Percentiles rank a stretch among this genome's conserved stretches.
Conservation (phyloP, 2,797 vertebrate genomes). For the Typhlichthys subterraneus region DNA sequence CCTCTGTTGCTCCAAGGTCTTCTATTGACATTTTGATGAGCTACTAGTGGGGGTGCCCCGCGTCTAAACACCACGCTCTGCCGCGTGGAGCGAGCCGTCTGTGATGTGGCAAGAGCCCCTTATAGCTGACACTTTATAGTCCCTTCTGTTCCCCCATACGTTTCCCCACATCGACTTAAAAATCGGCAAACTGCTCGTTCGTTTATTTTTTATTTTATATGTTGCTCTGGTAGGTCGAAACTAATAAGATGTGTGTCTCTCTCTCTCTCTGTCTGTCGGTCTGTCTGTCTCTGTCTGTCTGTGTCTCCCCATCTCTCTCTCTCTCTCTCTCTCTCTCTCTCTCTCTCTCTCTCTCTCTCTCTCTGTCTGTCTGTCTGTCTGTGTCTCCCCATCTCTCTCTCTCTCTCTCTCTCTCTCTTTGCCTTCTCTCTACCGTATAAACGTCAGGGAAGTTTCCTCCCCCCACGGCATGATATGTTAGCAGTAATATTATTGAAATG, state of each 20-base stretch:
- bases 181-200: slow-evolving; percentile 17
- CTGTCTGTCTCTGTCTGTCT: no score
- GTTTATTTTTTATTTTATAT: neutral
- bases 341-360: neutral
- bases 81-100: slow-evolving; percentile 14
- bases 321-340: neutral
- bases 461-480: slow-evolving; percentile 49
- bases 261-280: neutral
- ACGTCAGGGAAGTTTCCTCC: slow-evolving; percentile 30
- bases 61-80: slow-evolving; percentile 22
- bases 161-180: slow-evolving; percentile 22
- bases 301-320: no score
- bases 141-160: slow-evolving; percentile 4
- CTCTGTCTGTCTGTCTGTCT: neutral
- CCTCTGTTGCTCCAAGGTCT: slow-evolving; percentile 21
- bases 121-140: neutral
- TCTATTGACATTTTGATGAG: slow-evolving; percentile 54
- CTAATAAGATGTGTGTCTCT: slow-evolving; percentile 9
- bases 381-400: neutral
- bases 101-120: slow-evolving; percentile 8
- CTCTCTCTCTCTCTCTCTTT: slow-evolving; percentile 2
- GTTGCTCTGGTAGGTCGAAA: slow-evolving; percentile 11
- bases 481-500: slow-evolving; percentile 51
- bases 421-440: slow-evolving; percentile 23
- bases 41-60: slow-evolving; percentile 21